Evolutionary conservation across 2,113 vertebrate species (phyloP).

Genomic region (Xenopus laevis): DNA sequence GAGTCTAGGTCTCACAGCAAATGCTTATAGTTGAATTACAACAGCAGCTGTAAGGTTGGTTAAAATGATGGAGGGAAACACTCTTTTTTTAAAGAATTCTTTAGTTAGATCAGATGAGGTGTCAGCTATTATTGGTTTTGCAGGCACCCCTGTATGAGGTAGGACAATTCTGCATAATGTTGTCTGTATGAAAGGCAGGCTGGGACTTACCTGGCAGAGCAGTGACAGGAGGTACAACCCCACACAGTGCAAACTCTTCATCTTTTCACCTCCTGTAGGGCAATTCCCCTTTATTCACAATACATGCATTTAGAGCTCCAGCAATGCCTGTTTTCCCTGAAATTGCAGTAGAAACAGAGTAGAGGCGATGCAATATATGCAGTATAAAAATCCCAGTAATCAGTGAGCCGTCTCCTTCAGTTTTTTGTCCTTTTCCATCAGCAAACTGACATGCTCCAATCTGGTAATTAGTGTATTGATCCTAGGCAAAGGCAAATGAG

Average conservation of each 20-base stretch:
- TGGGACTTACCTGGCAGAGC: slow-evolving; percentile 30
- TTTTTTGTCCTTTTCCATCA: slow-evolving; percentile 15
- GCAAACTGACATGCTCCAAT: slow-evolving; percentile 12
- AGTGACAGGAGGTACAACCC: slow-evolving; percentile 36
- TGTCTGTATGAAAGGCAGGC: too few species aligned
- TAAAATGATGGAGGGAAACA: too few species aligned
- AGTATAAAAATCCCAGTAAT: not conserved
- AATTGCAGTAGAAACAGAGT: not conserved
- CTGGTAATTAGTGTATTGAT: slow-evolving; percentile 1
- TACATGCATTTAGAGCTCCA: slow-evolving; percentile 4
- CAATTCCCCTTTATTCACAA: slow-evolving; percentile 9
- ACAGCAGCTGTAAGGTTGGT: too few species aligned
- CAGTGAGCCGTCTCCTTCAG: not conserved
- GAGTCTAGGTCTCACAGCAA: too few species aligned
- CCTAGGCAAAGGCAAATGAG: not conserved
- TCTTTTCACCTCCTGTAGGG: slow-evolving; percentile 11
- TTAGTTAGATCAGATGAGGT: too few species aligned
- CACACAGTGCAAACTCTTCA: slow-evolving; percentile 41
- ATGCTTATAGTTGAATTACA: too few species aligned
- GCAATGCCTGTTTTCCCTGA: not conserved
- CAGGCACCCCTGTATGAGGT: too few species aligned
- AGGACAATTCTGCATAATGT: too few species aligned
- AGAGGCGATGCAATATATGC: not conserved
- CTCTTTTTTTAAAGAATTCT: too few species aligned
- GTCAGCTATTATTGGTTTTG: too few species aligned